phyloP scores from a whole-genome alignment of 2,888 invertebrate species.

The Zele albiditarsus region DNA sequence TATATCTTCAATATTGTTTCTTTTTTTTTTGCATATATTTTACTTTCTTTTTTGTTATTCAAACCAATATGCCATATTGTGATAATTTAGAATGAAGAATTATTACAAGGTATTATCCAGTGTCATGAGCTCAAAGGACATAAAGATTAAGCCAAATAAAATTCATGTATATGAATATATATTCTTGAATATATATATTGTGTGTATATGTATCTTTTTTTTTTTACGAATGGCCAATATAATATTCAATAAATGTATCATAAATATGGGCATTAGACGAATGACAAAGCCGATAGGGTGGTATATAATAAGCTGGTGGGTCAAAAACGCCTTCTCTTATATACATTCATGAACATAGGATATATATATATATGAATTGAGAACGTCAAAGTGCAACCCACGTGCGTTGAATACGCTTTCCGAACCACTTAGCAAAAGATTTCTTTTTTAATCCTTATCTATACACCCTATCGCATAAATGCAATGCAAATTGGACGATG shows the following conservation, averaged over 20 bases:
- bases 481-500: constrained; percentile 50
- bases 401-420: constrained; percentile 40
- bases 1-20: background rate
- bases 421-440: constrained; percentile 49
- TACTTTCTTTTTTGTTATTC: background rate
- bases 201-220: background rate
- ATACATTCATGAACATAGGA: background rate
- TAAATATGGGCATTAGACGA: constrained; percentile 63
- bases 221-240: constrained; percentile 41
- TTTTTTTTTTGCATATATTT: background rate
- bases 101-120: constrained; percentile 17
- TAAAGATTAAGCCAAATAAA: constrained; percentile 4
- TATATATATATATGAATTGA: background rate
- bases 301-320: constrained; percentile 46
- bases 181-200: background rate
- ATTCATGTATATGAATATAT: background rate
- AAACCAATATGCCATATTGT: background rate
- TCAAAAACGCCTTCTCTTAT: constrained; percentile 28
- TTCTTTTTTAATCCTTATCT: constrained; percentile 67
- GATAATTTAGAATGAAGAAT: background rate
- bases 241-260: constrained; percentile 59
- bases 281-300: constrained; percentile 57
- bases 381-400: constrained; percentile 41
- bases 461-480: constrained; percentile 63
- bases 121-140: background rate